Base-by-base conservation (phyloP, 2,113 vertebrate genomes). In the Rafetus swinhoei region DNA sequence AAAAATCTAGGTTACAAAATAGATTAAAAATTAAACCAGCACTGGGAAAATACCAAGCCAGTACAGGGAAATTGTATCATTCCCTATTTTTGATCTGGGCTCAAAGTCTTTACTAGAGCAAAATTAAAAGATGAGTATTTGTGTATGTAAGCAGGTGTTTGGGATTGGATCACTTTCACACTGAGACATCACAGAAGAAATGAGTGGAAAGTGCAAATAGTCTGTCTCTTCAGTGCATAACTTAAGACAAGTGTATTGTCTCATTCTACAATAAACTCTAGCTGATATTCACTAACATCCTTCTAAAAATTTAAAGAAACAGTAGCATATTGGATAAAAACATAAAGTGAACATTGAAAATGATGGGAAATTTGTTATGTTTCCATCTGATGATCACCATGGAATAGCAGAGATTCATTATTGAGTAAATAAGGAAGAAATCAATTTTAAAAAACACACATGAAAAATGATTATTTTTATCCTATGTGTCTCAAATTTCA, bases 211-310 rank as follows among this genome's bases (percentile, higher is more conserved):
- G 27, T 62, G 76, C 86, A 86, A 82, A 82, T 86, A 10, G 27
- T 86, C 8, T 92, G 50, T 90, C 25, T 95, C 72, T 88, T 86
- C 89, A 90, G 7, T 79, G 53, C 52, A 79, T 94, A 85, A 54
- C 85, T 90, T 88, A 86, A 32, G n/a, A 60, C 57, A 59, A 94
- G 19, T 25, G 79, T 88, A 80, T 12, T 83, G 0, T 95, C 85
- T 85, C 14, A 3, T 18, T 92, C 45, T 54, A n/a, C 92, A 90
- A 83, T 86, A 50, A 76, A 81, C 84, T 91, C 22, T n/a, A 74
- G 69, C 74, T 90, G 29, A 56, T 15, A 60, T 90, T 83, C 91
- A 74, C 7, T 65, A 90, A 2, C 45, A 45, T 25, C 2, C 4
- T 89, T n/a, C 24, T 81, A 7, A 56, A 84, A 79, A 84, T 87